Base-by-base conservation (phyloP, 2,888 invertebrate genomes). In the Caenorhabditis sp. region DNA sequence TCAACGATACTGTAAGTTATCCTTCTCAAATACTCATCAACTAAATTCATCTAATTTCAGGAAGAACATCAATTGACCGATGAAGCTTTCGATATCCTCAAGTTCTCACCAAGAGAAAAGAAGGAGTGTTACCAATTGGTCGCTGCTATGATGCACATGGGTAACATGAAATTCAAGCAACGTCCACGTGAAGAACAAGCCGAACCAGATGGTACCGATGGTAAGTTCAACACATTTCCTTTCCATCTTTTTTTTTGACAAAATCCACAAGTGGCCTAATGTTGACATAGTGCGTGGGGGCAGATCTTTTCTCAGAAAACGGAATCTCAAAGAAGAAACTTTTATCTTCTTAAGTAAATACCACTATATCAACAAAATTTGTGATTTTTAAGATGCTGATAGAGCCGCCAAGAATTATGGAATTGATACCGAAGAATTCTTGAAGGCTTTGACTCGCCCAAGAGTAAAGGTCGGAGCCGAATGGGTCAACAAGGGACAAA, bases 121-220 rank as follows among this genome's bases (percentile, higher is more conserved):
- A 92, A 94, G 90, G 92, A 97, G 90, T 93, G 97, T 88, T 99
- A 96, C 93, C 95, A 93, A 90, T 94, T 97, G 91, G 95, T 96
- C 85, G 95, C 95, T 89, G 92, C 95, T 89, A 96, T 99, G 89
- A 96, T 99, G 95, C 97, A 99, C 91, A 95, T 99, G 94, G 99
- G 99, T 91, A 93, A 94, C 90, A 95, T 99, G 95, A 97, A 97
- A 91, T 99, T 99, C 94, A 99, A 99, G 91, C 99, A 99, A 92
- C 94, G 97, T 91, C 97, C 97, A 92, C 94, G 97, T 89, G 99
- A 99, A 91, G 99, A 99, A 91, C 99, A 99, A 91, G 96, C 96
- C 91, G 96, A 97, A 90, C 58, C 85, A 27, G 85, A 85, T 70
- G 82, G 84, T 67, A 84, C 79, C 17, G 85, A 85, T 27, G 85